Percentiles rank a stretch among this genome's conserved stretches.
These are phyloP conservation scores for Diorhabda carinulata DNA, from an alignment of 1,140 invertebrate genomes.

Conservation along the genomic window DNA sequence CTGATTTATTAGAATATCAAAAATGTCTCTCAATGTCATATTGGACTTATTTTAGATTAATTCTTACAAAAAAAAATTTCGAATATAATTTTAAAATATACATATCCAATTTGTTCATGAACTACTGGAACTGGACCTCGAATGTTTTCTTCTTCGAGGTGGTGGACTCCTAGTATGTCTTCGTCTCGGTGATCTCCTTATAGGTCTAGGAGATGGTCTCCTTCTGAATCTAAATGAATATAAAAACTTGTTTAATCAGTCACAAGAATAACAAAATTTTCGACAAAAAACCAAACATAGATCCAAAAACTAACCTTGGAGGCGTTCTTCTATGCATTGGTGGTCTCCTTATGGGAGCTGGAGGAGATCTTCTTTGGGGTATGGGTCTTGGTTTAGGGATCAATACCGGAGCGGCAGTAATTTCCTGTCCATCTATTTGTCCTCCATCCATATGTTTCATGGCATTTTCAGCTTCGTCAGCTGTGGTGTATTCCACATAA, in stretches of 20 bases:
- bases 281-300: neutral
- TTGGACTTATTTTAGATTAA: no score
- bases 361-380: slow-evolving; percentile 61
- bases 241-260: neutral
- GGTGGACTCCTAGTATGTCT: slow-evolving; percentile 59
- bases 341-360: slow-evolving; percentile 49
- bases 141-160: slow-evolving; percentile 69
- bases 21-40: no score
- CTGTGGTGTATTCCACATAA: slow-evolving; percentile 90
- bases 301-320: slow-evolving; percentile 32
- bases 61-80: no score
- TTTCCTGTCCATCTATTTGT: slow-evolving; percentile 88
- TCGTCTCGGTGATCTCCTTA: slow-evolving; percentile 54
- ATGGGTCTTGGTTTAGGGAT: slow-evolving; percentile 67
- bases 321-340: slow-evolving; percentile 44
- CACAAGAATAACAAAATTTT: neutral
- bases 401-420: slow-evolving; percentile 86
- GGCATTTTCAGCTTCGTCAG: slow-evolving; percentile 95
- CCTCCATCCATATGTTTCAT: slow-evolving; percentile 99
- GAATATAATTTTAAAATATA: no score
- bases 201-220: slow-evolving; percentile 57
- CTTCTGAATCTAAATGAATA: slow-evolving; percentile 51
- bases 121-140: slow-evolving; percentile 74
- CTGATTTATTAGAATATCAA: no score
- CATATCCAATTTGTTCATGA: slow-evolving; percentile 51